These are phyloP conservation scores for Cataglyphis hispanica DNA, from an alignment of 1,140 invertebrate genomes.

Conservation along the genomic window DNA sequence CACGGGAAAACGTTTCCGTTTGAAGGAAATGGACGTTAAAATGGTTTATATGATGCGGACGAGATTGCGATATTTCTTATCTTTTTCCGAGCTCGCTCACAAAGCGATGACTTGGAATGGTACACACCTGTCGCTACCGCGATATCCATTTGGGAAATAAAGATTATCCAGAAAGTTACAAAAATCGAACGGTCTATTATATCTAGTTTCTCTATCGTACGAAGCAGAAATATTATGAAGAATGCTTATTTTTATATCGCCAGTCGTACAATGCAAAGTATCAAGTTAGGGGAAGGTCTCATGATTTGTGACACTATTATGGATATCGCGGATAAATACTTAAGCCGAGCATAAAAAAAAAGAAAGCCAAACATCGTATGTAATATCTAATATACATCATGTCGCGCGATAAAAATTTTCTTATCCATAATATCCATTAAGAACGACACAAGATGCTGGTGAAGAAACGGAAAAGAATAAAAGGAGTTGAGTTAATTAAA, in stretches of 20 bases:
- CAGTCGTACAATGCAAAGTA: neutral
- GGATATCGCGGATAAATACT: neutral
- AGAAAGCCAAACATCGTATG: too few relatives aligned
- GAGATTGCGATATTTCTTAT: conserved; percentile 48
- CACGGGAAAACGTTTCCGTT: conserved; percentile 36
- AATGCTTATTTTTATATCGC: neutral
- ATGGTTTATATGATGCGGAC: conserved; percentile 21
- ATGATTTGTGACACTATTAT: neutral
- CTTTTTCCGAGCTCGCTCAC: conserved; percentile 25
- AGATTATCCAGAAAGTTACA: neutral
- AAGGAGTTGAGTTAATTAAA: conserved; percentile 40
- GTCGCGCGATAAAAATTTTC: neutral
- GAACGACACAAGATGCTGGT: neutral
- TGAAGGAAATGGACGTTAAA: conserved; percentile 44
- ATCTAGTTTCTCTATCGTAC: neutral
- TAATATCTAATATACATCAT: too few relatives aligned
- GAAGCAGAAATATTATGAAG: neutral
- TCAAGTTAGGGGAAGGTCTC: neutral
- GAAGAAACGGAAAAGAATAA: neutral
- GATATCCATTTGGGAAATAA: neutral
- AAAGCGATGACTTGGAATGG: conserved; percentile 12
- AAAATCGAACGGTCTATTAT: neutral
- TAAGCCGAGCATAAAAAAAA: too few relatives aligned
- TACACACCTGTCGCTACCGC: conserved; percentile 16
- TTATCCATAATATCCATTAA: conserved; percentile 4